phyloP scores from a whole-genome alignment of 2,888 invertebrate species.

The Caenorhabditis macrosperma region DNA sequence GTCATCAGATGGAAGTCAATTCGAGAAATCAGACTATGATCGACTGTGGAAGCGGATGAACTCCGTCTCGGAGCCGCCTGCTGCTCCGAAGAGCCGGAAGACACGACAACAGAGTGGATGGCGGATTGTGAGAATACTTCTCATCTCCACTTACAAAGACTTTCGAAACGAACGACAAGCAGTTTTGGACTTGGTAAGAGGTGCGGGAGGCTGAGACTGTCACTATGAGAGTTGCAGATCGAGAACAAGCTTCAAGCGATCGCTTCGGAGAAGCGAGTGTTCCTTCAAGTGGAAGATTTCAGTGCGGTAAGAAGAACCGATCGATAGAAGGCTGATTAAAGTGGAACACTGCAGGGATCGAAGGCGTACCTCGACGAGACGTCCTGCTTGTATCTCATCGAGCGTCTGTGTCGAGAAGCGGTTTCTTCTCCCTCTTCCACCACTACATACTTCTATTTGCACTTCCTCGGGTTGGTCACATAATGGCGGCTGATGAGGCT shows the following conservation, averaged over 20 bases:
- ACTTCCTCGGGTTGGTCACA: slow-evolving; percentile 53
- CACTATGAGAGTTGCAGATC: slow-evolving; percentile 34
- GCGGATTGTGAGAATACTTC: slow-evolving; percentile 54
- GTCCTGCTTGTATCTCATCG: slow-evolving; percentile 56
- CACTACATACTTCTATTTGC: slow-evolving; percentile 42
- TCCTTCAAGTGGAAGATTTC: slow-evolving; percentile 66
- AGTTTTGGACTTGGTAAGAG: slow-evolving; percentile 40
- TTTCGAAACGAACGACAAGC: slow-evolving; percentile 56
- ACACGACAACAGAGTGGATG: slow-evolving; percentile 35
- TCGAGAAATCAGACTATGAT: slow-evolving; percentile 51
- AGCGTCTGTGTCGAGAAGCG: slow-evolving; percentile 54
- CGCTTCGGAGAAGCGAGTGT: slow-evolving; percentile 42
- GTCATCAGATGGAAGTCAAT: slow-evolving; percentile 54
- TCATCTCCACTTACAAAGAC: slow-evolving; percentile 65
- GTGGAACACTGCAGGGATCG: slow-evolving; percentile 43
- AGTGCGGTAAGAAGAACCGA: slow-evolving; percentile 51
- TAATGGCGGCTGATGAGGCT: slow-evolving; percentile 33
- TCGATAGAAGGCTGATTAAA: neutral
- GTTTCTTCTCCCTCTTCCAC: slow-evolving; percentile 12
- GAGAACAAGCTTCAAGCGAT: slow-evolving; percentile 52
- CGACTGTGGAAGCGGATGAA: slow-evolving; percentile 51
- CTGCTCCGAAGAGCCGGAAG: neutral
- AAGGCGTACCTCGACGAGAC: slow-evolving; percentile 58
- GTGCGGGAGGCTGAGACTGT: neutral
- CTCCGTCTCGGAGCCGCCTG: slow-evolving; percentile 1